Evolutionary conservation across 2,113 vertebrate species (phyloP), one percentile per base, ranked within the genome.

Genomic region (Coptodon rendalli): DNA sequence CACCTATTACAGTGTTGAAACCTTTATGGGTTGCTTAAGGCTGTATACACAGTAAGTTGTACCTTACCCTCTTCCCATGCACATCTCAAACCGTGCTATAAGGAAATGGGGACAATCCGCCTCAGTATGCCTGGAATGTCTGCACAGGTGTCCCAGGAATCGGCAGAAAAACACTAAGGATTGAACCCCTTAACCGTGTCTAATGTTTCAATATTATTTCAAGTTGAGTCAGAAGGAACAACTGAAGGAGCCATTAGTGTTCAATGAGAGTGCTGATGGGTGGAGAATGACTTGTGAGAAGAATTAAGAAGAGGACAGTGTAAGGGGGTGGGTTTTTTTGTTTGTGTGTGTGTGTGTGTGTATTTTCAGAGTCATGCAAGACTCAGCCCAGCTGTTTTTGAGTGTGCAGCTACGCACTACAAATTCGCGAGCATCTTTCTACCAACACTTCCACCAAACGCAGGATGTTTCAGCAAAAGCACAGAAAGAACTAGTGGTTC

Each of bases 41-140:
- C 63, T 78, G 61, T 68, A 19, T 80, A 52, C 52, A 66, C 53
- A 66, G 79, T 71, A 52, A 38, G 52, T 22, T 59, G 59, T 40
- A 82, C 54, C 29, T 36, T 31, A 9, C n/a, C 19, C 29, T 78
- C 22, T 66, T 45, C 71, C 48, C 3, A 29, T 78, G 34, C 31
- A 81, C 48, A 43, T 45, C 34, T 40, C 12, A 82, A 73, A 45
- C 7, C 2, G 11, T 17, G 17, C 29, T 63, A 80, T 45, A 73
- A 93, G 88, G 86, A 91, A 93, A 87, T n/a, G 6, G 22, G 61
- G 61, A 14, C 85, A 89, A 87, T 90, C 80, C 38, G 52, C 22
- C 73, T 89, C 57, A 88, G 91, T 82, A 93, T 93, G 90, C 22
- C 45, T 86, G 93, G 93, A 93, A 95, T 94, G 93, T 94, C 92